Conservation (phyloP, 2,797 vertebrate species). For the Paedocypris micromegethes region DNA sequence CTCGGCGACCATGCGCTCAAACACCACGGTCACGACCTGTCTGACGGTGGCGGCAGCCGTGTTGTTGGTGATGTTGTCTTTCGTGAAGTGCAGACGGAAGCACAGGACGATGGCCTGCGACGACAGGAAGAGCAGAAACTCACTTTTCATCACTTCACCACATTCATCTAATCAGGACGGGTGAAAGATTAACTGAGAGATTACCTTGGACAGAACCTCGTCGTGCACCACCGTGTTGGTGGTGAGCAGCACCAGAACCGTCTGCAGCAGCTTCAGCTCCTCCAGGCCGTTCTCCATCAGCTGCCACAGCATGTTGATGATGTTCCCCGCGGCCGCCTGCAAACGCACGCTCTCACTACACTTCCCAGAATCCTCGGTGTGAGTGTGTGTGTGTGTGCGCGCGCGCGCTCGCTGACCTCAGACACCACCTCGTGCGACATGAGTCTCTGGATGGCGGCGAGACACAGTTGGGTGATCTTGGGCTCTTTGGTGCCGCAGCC, state of each 20-base stretch:
- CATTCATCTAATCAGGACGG: no score
- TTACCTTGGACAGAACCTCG: slow-evolving; percentile 36
- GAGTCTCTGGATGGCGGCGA: slow-evolving; percentile 95
- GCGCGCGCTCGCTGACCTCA: slow-evolving; percentile 73
- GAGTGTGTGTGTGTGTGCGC: not conserved
- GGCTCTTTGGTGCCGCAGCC: slow-evolving; percentile 98
- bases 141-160: no score
- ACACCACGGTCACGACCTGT: slow-evolving; percentile 96
- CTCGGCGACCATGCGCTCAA: slow-evolving; percentile 97
- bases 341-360: slow-evolving; percentile 34
- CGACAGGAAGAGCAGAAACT: slow-evolving; percentile 14
- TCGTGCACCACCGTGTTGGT: slow-evolving; percentile 90
- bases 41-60: slow-evolving; percentile 94
- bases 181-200: no score
- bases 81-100: slow-evolving; percentile 97
- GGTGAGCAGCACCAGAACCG: slow-evolving; percentile 93
- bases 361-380: no score
- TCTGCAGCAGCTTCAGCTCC: slow-evolving; percentile 95
- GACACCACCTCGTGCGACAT: slow-evolving; percentile 99
- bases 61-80: slow-evolving; percentile 99
- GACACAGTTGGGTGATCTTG: slow-evolving; percentile 96
- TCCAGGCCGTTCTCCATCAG: slow-evolving; percentile 98
- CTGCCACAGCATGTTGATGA: slow-evolving; percentile 99
- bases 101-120: slow-evolving; percentile 94
- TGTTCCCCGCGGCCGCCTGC: slow-evolving; percentile 93